A percentile compares a stretch with the other conserved stretches of the same genome.
phyloP scores from a whole-genome alignment of 2,113 vertebrate genomes.

The Oreochromis tanganicae region DNA sequence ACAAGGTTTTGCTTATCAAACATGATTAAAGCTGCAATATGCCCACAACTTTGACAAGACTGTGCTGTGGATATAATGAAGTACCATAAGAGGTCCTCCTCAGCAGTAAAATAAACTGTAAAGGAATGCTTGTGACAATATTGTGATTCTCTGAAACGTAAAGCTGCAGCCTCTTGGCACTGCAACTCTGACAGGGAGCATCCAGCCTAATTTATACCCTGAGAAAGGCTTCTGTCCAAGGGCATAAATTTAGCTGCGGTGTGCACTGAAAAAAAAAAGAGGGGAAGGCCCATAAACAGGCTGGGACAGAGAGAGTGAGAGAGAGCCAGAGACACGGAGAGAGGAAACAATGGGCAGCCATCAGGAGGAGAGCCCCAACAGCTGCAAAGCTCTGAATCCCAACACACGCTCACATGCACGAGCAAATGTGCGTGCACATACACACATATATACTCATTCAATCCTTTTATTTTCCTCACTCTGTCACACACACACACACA shows the following conservation, averaged over 20 bases:
- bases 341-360: conserved; percentile 62
- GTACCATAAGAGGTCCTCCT: not conserved
- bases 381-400: conserved; percentile 54
- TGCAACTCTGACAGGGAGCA: conserved; percentile 41
- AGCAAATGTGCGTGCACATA: not conserved
- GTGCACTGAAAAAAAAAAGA: conserved; percentile 4
- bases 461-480: not conserved
- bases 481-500: not conserved
- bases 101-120: conserved; percentile 19
- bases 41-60: not conserved
- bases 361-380: conserved; percentile 66
- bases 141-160: conserved; percentile 23
- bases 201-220: conserved; percentile 67
- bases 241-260: conserved; percentile 64
- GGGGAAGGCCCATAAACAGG: conserved; percentile 57
- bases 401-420: conserved; percentile 13
- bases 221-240: conserved; percentile 64
- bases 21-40: not conserved
- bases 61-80: not conserved
- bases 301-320: conserved; percentile 3
- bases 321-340: not conserved
- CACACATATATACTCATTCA: not conserved
- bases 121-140: conserved; percentile 23
- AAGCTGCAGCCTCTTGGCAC: conserved; percentile 41
- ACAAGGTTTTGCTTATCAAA: not conserved